Percentiles rank a stretch among this genome's conserved stretches.
phyloP scores from a whole-genome alignment of 2,888 invertebrate genomes.

The Leptarthrus brevirostris region DNA sequence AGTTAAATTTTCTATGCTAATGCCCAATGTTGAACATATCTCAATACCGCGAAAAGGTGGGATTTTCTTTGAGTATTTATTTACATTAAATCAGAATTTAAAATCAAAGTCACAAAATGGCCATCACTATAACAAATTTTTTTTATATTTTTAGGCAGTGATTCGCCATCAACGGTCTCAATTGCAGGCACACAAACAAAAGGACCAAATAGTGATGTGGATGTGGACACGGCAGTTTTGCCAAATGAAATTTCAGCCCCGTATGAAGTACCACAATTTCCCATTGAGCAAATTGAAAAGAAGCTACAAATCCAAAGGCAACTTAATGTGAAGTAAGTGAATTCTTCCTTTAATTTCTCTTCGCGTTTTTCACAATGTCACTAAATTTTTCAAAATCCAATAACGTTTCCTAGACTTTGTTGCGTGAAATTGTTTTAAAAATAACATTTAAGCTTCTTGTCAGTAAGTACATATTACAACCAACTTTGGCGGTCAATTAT shows the following conservation, averaged over 20 bases:
- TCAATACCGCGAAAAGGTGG: no score
- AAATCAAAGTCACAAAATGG: no score
- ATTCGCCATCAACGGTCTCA: conserved; percentile 55
- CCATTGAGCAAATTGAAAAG: conserved; percentile 96
- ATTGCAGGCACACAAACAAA: conserved; percentile 49
- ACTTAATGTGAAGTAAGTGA: conserved; percentile 85
- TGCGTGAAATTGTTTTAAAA: conserved; percentile 37
- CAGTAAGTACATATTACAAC: background rate
- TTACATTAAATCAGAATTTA: no score
- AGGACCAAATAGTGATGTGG: conserved; percentile 73
- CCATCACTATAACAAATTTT: no score
- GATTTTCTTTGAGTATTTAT: no score
- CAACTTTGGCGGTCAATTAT: background rate
- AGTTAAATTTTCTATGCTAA: no score
- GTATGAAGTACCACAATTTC: conserved; percentile 97
- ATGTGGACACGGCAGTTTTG: conserved; percentile 60
- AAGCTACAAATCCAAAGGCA: conserved; percentile 90
- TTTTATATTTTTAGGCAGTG: conserved; percentile 58
- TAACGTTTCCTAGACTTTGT: conserved; percentile 16
- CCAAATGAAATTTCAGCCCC: conserved; percentile 94
- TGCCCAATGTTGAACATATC: no score
- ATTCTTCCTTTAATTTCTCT: no score
- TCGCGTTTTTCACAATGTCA: background rate
- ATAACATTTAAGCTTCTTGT: conserved; percentile 31
- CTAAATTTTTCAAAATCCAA: conserved; percentile 17